Evolutionary conservation across 2,797 vertebrate genomes (phyloP).

Genomic region (Macrochelys suwanniensis): DNA sequence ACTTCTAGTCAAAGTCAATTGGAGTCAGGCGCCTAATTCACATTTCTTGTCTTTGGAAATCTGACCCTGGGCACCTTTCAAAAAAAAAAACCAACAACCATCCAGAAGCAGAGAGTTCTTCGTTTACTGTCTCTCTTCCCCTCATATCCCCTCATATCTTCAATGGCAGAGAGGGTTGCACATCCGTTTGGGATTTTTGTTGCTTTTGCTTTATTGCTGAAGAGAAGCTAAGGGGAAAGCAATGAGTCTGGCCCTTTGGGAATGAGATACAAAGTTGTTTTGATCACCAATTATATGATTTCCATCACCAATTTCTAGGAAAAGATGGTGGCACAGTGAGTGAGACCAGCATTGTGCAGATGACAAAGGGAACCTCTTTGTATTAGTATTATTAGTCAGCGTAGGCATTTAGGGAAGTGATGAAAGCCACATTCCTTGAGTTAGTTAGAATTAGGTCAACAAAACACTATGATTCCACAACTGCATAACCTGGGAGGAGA

Average conservation of each 20-base stretch:
- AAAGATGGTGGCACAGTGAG: not conserved
- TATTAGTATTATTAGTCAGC: not conserved
- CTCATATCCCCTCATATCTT: no score
- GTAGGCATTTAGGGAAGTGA: not conserved
- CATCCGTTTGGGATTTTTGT: not conserved
- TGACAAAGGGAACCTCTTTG: not conserved
- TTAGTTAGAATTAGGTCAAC: not conserved
- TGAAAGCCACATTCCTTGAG: not conserved
- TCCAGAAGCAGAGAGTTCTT: not conserved
- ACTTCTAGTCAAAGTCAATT: not conserved
- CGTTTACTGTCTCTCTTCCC: not conserved
- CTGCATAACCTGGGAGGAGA: not conserved
- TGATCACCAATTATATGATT: not conserved
- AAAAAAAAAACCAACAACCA: not conserved
- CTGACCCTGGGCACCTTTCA: not conserved
- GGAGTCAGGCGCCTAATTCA: not conserved
- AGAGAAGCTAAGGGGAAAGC: not conserved
- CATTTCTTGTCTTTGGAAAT: not conserved
- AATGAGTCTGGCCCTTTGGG: not conserved
- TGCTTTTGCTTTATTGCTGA: not conserved
- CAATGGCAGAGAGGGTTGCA: no score
- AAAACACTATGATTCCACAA: not conserved
- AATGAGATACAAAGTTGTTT: not conserved
- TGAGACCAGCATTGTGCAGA: not conserved
- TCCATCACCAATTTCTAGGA: not conserved